These are phyloP conservation scores for Furcifer pardalis DNA, from an alignment of 2,797 vertebrate species.

Conservation along the genomic window DNA sequence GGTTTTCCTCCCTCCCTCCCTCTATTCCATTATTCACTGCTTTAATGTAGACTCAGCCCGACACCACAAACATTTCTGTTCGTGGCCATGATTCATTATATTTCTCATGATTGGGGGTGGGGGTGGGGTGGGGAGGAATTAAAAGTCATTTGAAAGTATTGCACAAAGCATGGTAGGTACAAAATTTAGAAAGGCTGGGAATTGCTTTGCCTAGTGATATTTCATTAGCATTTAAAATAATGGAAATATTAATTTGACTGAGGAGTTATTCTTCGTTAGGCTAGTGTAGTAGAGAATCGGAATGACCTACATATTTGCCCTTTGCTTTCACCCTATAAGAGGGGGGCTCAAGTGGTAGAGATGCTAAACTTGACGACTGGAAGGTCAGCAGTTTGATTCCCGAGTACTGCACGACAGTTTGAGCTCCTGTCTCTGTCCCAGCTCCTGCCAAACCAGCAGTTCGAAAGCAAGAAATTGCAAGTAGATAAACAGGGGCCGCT, in stretches of 20 bases:
- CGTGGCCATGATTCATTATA: conserved; percentile 1
- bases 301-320: too few species aligned
- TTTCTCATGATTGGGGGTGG: conserved; percentile 1
- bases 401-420: too few species aligned
- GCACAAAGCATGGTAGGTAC: neutral
- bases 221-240: neutral
- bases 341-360: too few species aligned
- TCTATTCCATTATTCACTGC: neutral
- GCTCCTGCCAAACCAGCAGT: too few species aligned
- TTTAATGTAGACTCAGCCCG: neutral
- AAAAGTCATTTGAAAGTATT: neutral
- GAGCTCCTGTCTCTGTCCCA: too few species aligned
- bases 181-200: neutral
- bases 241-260: conserved; percentile 10
- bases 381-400: too few species aligned
- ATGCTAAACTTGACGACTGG: too few species aligned
- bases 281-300: neutral
- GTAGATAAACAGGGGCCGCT: too few species aligned
- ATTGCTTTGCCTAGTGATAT: neutral
- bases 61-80: neutral
- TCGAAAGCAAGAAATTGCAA: too few species aligned
- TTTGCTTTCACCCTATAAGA: neutral
- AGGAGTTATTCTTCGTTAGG: neutral
- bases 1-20: neutral
- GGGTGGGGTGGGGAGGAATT: conserved; percentile 11